Conservation (phyloP, 1,140 invertebrate species). For the Drosophila miranda region DNA sequence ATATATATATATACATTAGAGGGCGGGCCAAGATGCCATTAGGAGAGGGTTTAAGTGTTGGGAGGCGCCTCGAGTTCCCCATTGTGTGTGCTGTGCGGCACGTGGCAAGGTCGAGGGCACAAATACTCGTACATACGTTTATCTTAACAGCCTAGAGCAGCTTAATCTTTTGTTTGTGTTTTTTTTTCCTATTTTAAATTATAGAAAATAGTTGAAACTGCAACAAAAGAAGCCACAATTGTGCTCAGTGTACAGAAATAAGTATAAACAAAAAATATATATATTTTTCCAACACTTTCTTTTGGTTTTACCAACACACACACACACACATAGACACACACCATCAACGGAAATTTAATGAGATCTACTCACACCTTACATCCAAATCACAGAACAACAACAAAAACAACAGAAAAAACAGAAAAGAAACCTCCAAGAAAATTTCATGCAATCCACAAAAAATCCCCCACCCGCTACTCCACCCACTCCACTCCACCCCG, state of each 20-base stretch:
- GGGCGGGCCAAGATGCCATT: slow-evolving; percentile 43
- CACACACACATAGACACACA: slow-evolving; percentile 39
- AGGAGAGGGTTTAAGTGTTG: slow-evolving; percentile 52
- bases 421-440: slow-evolving; percentile 40
- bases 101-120: slow-evolving; percentile 25
- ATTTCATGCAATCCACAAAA: slow-evolving; percentile 64
- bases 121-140: background rate
- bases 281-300: slow-evolving; percentile 28
- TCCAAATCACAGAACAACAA: slow-evolving; percentile 44
- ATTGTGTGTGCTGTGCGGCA: slow-evolving; percentile 2
- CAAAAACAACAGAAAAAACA: slow-evolving; percentile 17
- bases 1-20: slow-evolving; percentile 51
- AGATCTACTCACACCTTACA: slow-evolving; percentile 28
- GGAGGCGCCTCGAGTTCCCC: slow-evolving; percentile 17
- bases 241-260: slow-evolving; percentile 40
- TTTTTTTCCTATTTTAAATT: slow-evolving; percentile 2
- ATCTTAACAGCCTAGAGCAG: background rate
- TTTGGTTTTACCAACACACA: slow-evolving; percentile 24
- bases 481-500: background rate
- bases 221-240: slow-evolving; percentile 11
- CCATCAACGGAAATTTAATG: slow-evolving; percentile 32
- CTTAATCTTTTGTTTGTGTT: slow-evolving; percentile 3
- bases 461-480: slow-evolving; percentile 7
- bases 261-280: background rate
- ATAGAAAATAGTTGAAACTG: slow-evolving; percentile 31